Evolutionary conservation across 2,888 invertebrate genomes (phyloP), one percentile per base, ranked within the genome.

Genomic region (Eupithecia inturbata): DNA sequence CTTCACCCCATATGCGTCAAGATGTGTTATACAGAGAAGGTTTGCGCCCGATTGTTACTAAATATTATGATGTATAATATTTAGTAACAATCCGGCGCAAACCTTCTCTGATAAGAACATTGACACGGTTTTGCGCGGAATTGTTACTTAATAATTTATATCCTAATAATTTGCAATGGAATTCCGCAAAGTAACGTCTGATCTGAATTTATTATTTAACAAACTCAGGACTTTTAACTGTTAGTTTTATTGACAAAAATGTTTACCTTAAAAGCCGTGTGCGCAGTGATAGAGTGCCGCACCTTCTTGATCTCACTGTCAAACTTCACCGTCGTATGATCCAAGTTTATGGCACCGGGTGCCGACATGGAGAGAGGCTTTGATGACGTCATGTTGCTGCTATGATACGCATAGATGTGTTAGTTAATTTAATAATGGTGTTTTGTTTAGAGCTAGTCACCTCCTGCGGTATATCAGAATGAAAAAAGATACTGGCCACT

Each of bases 281-380:
- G 91, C 19, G 92, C 89, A 0, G 93, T 94, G 77, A 95, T 92
- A n/a, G 95, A 95, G 79, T 95, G 93, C 26, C 95, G 83, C 0
- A 95, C 94, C 73, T 95, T 93, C 83, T 95, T 95, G 82, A 94
- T 91, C 76, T 94, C 95, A 79, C 93, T 95, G 85, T 96, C 96
- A 83, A 97, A 97, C 88, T 96, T 97, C 1, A 97, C 97, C 1
- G 96, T 96, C 1, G 95, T 94, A 83, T 96, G 96, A 68, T 97
- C 97, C 78, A 97, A 90, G 86, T 97, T 97, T 83, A 98, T 98
- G 67, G 97, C 97, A 73, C 97, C 97, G 0, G 98, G 98, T 0
- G 98, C 98, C 0, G 98, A 98, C 92, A 96, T 96, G 81, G 98
- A 98, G 85, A 98, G 94, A 1, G 96, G 96, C 86, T 96, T 96